Base-by-base conservation (phyloP, 2,113 vertebrate species). In the Python bivittatus region DNA sequence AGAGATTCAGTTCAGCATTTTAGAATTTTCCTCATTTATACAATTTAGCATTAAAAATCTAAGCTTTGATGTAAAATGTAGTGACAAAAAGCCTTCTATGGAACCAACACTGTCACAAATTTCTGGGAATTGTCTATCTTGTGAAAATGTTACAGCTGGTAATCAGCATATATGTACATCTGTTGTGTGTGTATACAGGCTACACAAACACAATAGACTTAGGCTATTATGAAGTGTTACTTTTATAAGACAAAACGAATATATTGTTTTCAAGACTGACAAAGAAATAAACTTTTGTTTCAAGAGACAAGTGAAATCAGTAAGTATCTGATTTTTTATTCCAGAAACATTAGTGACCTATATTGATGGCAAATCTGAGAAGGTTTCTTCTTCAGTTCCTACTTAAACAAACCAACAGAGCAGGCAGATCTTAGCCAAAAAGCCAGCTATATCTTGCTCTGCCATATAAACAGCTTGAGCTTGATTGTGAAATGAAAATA, bases 401-500 rank as follows among this genome's bases (percentile, higher is more conserved):
- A 17, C 52, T 91, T 84, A 89, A 84, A 92, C 29, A 84, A 42
- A 88, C 29, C 60, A 61, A 88, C 20, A 61, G 23, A 84, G 53
- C 42, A 27, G 54, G 38, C 27, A n/a, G 11, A 17, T 38, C 27
- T 22, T 72, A 88, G 86, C 20, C 86, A 54, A 23, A 92, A 27
- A 20, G n/a, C 27, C 27, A 94, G 83, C 44, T 86, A 38, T 53
- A 17, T 12, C 57, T 89, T 88, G 56, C 42, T 87, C 94, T 96
- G 89, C 93, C 89, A 92, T 88, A 96, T 93, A 96, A 97, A 97
- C 95, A 97, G 94, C 94, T 97, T 98, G 92, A 95, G 48, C 42
- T 96, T 97, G 95, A 96, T 96, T 97, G 95, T 86, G 23, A 97
- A 96, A 96, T 86, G 90, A 97, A 97, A 97, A 96, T 94, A 96